Base-by-base conservation (phyloP, 1,140 invertebrate species). In the Rhyacophila brunnea region DNA sequence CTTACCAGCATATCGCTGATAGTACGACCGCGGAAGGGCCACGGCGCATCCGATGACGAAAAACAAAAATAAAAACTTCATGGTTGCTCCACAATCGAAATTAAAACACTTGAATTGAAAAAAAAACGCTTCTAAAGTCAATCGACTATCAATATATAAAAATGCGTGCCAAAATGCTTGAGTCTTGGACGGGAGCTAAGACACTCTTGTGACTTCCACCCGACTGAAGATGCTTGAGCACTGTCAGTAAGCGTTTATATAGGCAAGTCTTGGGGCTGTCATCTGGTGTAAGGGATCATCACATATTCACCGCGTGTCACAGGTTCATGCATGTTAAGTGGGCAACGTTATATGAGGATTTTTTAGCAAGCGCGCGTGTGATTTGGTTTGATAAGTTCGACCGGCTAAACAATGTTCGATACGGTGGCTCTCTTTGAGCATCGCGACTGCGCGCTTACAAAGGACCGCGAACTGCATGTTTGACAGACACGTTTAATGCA, bases 311-410 rank as follows among this genome's bases (percentile, higher is more conserved):
- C 53, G 46, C 58, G 47, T 60, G 58, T 60, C 54, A 50, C 53
- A 55, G 46, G 52, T 57, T 59, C 57, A 45, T 53, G 56, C 58
- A 65, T 65, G 62, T 60, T 53, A 65, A 65, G 58, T 60, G 58
- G 54, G 35, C 62, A 51, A 45, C 46, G 52, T 32, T 54, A 52
- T 58, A 45, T 45, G 62, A 60, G 46, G 62, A 64, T 65, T 65
- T 65, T 65, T 65, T 60, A 58, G 62, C 58, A 60, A 58, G 54
- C 62, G 62, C 52, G 52, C 49, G 51, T 65, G 62, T 65, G 62
- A 65, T 65, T 65, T 65, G 62, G 58, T 65, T 65, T 58, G 58
- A 60, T 58, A 65, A 65, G 62, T 65, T 60, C 9, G 23, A 3
- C 4, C 23, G 23, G 23, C 23, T n/a, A 11, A 15, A 15, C 38